Evolutionary conservation across 1,140 invertebrate species (phyloP), one percentile per base, ranked within the genome.

Genomic region (Pseudomyrmex pallidus): DNA sequence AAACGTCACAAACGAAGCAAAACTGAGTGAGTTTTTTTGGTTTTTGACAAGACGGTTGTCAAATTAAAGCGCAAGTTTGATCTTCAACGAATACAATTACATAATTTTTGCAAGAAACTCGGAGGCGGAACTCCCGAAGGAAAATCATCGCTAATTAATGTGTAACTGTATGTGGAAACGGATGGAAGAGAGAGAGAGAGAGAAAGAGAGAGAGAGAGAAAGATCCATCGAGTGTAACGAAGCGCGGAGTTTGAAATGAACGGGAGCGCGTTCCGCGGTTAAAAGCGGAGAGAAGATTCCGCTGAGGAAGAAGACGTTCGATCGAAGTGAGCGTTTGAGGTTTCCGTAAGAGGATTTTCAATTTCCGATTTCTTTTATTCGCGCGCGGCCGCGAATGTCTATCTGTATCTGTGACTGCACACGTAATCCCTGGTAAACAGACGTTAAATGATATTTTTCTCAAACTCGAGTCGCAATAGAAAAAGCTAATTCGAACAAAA

Each of bases 221-320:
- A 35, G 61, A 83, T 84, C 82, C 74, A 84, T 87, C 73, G 74
- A 84, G 82, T 77, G 86, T 56, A 87, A 74, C 86, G 86, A 68
- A 62, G 68, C 80, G 59, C 61, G 46, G 50, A 78, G 73, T 64
- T 10, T 52, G 54, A 57, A 78, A 87, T 74, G 85, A 87, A 87
- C 87, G 74, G 68, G 85, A 87, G 85, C 86, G 84, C 84, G 73
- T 87, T 85, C 25, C 35, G 56, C 54, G 67, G 85, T 73, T 54
- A 50, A 57, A 78, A 35, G 35, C 7, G 20, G 52, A 63, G 74
- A 54, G 10, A 52, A 82, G 25, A 10, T 62, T 48, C 54, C 10
- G 66, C 5, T 66, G 62, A 52, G 54, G 22, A 22, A 46, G 70
- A 56, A 50, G 62, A 80, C 22, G 25, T 10, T 56, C 66, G 76